A percentile compares a stretch with the other conserved stretches of the same genome.
These are phyloP conservation scores for Diarsia rubi DNA, from an alignment of 2,888 invertebrate species.

Conservation along the genomic window DNA sequence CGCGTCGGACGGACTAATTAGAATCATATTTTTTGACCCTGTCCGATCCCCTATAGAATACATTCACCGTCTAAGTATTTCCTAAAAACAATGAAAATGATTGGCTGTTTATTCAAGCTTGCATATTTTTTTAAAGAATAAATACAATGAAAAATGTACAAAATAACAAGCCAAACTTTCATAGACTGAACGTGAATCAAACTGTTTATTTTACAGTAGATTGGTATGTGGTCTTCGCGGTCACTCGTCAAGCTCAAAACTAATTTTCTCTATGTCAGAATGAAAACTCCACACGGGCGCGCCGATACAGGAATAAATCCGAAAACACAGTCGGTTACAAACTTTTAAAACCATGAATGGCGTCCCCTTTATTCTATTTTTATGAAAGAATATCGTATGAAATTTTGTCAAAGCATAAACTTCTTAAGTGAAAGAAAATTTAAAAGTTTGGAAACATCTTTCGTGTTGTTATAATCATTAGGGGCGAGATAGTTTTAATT, in stretches of 20 bases:
- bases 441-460: conserved; percentile 5
- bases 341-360: not conserved
- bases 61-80: not conserved
- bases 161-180: conserved; percentile 27
- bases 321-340: conserved; percentile 50
- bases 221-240: conserved; percentile 80
- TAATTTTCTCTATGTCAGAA: conserved; percentile 86
- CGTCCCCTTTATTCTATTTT: not conserved
- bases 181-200: conserved; percentile 40
- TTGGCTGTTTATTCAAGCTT: not conserved
- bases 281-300: conserved; percentile 70
- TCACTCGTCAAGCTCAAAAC: conserved; percentile 81
- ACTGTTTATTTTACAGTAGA: conserved; percentile 70
- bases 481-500: conserved; percentile 21
- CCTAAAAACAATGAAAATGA: not conserved
- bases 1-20: too few species aligned
- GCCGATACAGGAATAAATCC: conserved; percentile 74
- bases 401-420: conserved; percentile 13
- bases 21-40: too few species aligned
- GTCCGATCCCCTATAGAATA: too few species aligned
- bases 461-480: conserved; percentile 13
- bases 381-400: not conserved
- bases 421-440: not conserved
- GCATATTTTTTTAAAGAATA: not conserved
- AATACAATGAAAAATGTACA: conserved; percentile 2